Base-by-base conservation (phyloP, 1,140 invertebrate genomes). In the Drosophila ironensis region DNA sequence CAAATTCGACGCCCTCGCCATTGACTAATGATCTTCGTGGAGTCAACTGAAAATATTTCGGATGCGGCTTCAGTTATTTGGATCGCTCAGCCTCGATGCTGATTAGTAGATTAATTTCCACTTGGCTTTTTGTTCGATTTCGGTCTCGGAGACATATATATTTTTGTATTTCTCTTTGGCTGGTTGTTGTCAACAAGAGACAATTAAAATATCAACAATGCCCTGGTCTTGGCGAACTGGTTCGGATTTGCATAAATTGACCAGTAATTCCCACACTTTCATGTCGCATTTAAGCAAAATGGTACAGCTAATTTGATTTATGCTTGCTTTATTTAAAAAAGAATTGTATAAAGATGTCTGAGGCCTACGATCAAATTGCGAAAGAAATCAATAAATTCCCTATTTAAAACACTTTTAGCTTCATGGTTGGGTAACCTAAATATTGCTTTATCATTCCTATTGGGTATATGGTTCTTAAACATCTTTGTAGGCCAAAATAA, bases 191-290 rank as follows among this genome's bases (percentile, higher is more conserved):
- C 80, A 84, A 80, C 78, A 68, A 74, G 73, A 70, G 57, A 67
- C 80, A 84, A 74, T 84, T 86, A 80, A 80, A 84, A 86, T 84
- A 86, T 86, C 74, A 84, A 74, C 80, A 63, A 67, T 44, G 61
- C 38, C 30, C 7, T 33, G 28, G 52, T 14, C 45, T 60, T 45
- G 33, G 25, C 9, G 33, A 68, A 60, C 53, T 47, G 57, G 33
- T 46, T 17, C 40, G 48, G 44, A 82, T 82, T 82, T 66, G 53
- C 78, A 82, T 82, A 82, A 84, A 84, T 78, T 77, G 80, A 60
- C 61, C 78, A 68, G 78, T 68, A 77, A 57, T 84, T 82, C 77
- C 77, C 77, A 82, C 77, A 82, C 77, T 84, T 78, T 72, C 78
- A 53, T 84, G 78, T 84, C 68, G 72, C 61, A 77, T 82, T 82